phyloP scores from a whole-genome alignment of 2,797 vertebrate species.

The Enoplosus armatus region DNA sequence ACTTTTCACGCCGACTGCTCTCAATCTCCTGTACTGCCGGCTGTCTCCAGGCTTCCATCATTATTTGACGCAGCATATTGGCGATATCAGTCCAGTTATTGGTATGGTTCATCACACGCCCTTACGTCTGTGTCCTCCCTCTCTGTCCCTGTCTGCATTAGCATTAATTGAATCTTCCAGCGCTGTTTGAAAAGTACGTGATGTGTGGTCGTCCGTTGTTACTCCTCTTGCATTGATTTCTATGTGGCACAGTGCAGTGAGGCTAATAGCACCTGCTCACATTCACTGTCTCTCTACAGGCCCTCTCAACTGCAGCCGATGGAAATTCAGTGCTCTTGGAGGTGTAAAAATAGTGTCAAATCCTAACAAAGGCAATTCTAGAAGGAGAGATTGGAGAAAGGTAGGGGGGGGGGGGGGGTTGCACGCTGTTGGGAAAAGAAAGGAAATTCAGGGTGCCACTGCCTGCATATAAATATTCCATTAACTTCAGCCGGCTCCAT shows the following conservation, averaged over 20 bases:
- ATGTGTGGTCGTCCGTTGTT: constrained; percentile 20
- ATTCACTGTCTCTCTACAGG: constrained; percentile 34
- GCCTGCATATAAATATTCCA: constrained; percentile 88
- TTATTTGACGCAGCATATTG: constrained; percentile 46
- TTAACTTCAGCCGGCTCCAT: constrained; percentile 83
- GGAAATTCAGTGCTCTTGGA: constrained; percentile 60
- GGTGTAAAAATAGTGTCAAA: constrained; percentile 77
- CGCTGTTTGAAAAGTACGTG: constrained; percentile 31
- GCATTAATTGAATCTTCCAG: constrained; percentile 59
- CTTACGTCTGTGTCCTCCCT: constrained; percentile 19
- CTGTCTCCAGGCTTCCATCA: constrained; percentile 10
- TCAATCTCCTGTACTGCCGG: constrained; percentile 17
- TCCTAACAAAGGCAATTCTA: constrained; percentile 77
- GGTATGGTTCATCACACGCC: constrained; percentile 35
- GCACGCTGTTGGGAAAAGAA: constrained; percentile 67
- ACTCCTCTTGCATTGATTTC: constrained; percentile 34
- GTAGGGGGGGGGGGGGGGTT: constrained; percentile 15
- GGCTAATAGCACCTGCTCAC: constrained; percentile 50
- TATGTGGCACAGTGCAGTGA: not conserved
- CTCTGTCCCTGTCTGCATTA: constrained; percentile 42
- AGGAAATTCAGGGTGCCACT: constrained; percentile 70
- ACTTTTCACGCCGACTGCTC: constrained; percentile 15
- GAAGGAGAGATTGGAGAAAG: constrained; percentile 53
- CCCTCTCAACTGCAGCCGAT: constrained; percentile 53
- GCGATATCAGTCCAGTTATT: constrained; percentile 41